phyloP scores from a whole-genome alignment of 2,797 vertebrate species.

The Mycteria americana region DNA sequence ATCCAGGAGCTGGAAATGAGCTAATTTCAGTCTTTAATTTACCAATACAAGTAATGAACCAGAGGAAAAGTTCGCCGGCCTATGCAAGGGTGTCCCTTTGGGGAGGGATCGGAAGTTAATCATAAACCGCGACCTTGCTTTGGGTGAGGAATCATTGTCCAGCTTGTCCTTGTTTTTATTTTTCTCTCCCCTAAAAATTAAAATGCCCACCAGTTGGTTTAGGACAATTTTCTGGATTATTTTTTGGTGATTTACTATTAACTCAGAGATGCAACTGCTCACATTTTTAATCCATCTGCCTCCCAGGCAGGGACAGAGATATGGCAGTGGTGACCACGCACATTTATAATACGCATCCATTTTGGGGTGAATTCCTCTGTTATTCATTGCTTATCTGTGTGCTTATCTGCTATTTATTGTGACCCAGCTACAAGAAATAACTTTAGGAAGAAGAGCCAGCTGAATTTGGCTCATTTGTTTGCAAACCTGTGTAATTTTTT shows the following conservation, averaged over 20 bases:
- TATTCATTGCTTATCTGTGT: background rate
- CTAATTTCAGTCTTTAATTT: background rate
- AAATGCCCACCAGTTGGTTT: background rate
- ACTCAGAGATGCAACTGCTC: background rate
- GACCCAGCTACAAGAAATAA: background rate
- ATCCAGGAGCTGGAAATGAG: background rate
- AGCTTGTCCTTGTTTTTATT: background rate
- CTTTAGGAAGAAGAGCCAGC: background rate
- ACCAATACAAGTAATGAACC: background rate
- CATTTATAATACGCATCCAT: fast-evolving
- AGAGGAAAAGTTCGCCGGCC: background rate
- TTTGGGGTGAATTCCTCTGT: background rate
- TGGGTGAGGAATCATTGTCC: background rate
- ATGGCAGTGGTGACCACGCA: fast-evolving
- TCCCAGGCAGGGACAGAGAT: background rate
- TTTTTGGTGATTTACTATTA: background rate
- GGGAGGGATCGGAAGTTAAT: background rate
- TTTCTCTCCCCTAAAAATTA: fast-evolving
- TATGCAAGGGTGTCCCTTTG: fast-evolving
- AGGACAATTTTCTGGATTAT: background rate
- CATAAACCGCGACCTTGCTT: background rate
- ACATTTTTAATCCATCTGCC: background rate
- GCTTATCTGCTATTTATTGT: background rate
- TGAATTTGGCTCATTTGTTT: background rate
- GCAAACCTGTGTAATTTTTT: background rate